These are phyloP conservation scores for Coracias cyanogaster DNA, from an alignment of 2,797 vertebrate species.

Conservation along the genomic window DNA sequence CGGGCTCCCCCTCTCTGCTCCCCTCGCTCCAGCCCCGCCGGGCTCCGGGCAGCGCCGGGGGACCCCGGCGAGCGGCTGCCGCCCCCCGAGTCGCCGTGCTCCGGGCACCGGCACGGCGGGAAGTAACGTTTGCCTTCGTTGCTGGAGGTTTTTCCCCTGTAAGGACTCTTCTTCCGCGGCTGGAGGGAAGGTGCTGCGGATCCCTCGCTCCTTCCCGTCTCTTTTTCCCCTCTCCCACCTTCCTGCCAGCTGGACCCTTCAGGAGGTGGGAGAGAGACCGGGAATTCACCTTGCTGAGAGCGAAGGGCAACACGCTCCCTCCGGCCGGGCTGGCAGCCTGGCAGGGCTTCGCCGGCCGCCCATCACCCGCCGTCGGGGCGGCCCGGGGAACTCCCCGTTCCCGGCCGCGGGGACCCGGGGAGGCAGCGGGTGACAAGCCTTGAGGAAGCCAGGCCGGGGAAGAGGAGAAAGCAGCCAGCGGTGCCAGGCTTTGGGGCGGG, in stretches of 20 bases:
- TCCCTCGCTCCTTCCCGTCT: background rate
- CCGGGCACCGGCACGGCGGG: background rate
- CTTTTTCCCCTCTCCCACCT: background rate
- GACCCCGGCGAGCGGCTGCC: background rate
- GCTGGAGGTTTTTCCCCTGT: background rate
- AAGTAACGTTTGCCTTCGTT: background rate
- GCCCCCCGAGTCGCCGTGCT: background rate
- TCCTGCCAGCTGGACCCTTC: background rate
- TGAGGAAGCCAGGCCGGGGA: background rate
- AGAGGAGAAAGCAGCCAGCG: background rate
- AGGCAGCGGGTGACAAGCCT: background rate
- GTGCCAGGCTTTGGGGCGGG: background rate
- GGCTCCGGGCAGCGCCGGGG: background rate
- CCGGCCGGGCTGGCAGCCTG: background rate
- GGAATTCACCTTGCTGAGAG: background rate
- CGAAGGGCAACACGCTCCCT: background rate
- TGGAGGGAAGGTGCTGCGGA: background rate
- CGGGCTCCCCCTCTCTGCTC: constrained; percentile 67
- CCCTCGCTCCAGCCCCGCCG: background rate
- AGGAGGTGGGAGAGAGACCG: background rate
- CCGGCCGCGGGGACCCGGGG: background rate
- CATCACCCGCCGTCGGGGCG: background rate
- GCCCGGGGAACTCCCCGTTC: background rate
- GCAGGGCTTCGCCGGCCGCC: background rate
- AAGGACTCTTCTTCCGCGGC: background rate